A percentile compares a stretch with the other conserved stretches of the same genome.
Conservation (phyloP, 2,113 vertebrate species). For the Lagopus muta region DNA sequence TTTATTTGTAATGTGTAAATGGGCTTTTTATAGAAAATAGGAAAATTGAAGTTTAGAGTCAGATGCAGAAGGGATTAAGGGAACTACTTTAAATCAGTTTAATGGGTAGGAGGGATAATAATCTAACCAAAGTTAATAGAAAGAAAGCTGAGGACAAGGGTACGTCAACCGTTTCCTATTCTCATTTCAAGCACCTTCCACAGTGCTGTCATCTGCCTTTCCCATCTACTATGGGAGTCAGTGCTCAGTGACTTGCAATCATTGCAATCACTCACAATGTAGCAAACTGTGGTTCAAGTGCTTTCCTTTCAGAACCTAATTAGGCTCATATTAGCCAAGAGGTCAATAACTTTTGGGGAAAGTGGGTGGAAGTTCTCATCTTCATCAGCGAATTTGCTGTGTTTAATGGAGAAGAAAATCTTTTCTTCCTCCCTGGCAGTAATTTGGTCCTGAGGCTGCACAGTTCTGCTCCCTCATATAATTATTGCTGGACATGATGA, state of each 20-base stretch:
- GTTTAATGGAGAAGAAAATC: neutral
- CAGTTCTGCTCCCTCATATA: rapidly evolving
- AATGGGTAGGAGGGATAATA: neutral
- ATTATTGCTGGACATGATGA: neutral
- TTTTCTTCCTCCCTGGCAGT: neutral
- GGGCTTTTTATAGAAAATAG: neutral
- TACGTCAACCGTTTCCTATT: neutral
- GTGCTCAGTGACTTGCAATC: neutral
- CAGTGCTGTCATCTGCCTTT: neutral
- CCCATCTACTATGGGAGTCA: neutral
- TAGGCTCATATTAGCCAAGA: neutral
- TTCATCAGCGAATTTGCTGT: neutral
- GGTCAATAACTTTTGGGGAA: neutral
- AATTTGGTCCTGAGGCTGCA: neutral
- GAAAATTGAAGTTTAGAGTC: neutral
- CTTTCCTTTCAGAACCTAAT: neutral
- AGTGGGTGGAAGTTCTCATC: neutral
- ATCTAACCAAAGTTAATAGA: neutral
- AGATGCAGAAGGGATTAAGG: neutral
- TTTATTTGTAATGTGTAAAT: neutral
- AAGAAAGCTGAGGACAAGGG: neutral
- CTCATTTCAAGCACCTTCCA: neutral
- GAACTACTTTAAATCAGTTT: neutral
- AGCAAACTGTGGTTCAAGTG: neutral
- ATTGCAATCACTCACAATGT: neutral